These are phyloP conservation scores for Quadroppia sp. DNA, from an alignment of 2,888 invertebrate species.

Conservation along the genomic window DNA sequence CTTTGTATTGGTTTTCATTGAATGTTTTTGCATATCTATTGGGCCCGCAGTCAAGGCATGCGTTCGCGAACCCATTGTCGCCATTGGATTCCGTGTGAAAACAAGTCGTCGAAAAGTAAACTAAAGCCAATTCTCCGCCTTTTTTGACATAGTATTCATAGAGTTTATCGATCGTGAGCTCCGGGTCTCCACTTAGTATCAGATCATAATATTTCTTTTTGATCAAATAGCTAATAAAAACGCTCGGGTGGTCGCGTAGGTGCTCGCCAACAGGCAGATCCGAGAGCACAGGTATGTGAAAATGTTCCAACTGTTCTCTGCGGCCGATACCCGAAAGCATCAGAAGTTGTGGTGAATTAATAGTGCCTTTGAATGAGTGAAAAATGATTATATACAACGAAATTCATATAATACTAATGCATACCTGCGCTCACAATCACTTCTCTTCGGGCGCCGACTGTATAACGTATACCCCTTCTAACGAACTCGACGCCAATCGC, in stretches of 20 bases:
- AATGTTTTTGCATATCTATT: no score
- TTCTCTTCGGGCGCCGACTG: slow-evolving; percentile 1
- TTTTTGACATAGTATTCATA: neutral
- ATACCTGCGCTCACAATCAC: no score
- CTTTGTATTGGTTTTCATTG: no score
- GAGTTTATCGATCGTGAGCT: no score
- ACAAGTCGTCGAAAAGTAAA: neutral
- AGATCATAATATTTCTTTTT: no score
- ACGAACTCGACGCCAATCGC: slow-evolving; percentile 8
- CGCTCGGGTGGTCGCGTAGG: neutral
- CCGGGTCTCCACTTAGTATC: no score
- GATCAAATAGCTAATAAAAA: no score
- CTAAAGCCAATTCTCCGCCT: neutral
- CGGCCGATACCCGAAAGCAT: slow-evolving; percentile 28
- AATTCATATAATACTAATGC: no score
- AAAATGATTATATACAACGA: no score
- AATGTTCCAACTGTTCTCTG: neutral
- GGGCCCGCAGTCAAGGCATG: neutral
- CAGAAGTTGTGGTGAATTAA: slow-evolving; percentile 23
- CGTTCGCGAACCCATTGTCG: neutral
- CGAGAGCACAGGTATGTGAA: slow-evolving; percentile 7
- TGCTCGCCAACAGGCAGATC: slow-evolving; percentile 30
- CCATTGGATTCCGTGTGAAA: neutral
- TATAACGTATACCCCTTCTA: neutral
- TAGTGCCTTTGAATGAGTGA: no score